Base-by-base conservation (phyloP, 2,797 vertebrate species). In the Poecile montanus region DNA sequence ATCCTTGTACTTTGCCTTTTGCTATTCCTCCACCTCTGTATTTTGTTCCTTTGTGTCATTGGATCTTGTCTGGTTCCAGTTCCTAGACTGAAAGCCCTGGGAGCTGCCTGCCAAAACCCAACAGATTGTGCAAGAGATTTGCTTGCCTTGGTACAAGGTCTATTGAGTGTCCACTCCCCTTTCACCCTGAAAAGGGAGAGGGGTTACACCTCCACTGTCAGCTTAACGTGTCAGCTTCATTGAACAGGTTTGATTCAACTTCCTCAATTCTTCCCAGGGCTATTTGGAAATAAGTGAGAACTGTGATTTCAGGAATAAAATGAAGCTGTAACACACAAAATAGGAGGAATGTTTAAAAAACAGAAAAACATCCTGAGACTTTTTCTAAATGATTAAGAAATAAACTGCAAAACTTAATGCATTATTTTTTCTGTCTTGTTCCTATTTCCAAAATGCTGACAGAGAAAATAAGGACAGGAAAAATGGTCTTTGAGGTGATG, bases 1-100 rank as follows among this genome's bases (percentile, higher is more conserved):
- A 10, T 94, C 94, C 95, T 94, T 62, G 90, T 84, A 94, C 95
- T 95, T 96, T 95, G 93, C 60, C 53, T 87, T 70, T 80, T 94
- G 85, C 58, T 86, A 20, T n/a, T 73, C 76, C 47, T 83, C 65
- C 18, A 29, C 47, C 66, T 93, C 76, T 11, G 11, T 23, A 6
- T 53, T 93, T 86, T 66, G 65, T 61, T 89, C 10, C 10, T 88
- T 54, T 79, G 40, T 88, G 74, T 57, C 45, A 36, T 50, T 67
- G 89, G 93, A 57, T 70, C 51, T 62, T 32, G 44, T 62, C 70
- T 48, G 62, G n/a, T 57, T 61, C 44, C 73, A 66, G 50, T 45
- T 66, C 50, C 50, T 3, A 34, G 29, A 58, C 0, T 29, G 57
- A 83, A 45, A 67, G 54, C 40, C 54, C 66, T 3, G 4, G 13